A percentile compares a stretch with the other conserved stretches of the same genome.
Conservation (phyloP, 2,797 vertebrate species). For the Alectoris magna region DNA sequence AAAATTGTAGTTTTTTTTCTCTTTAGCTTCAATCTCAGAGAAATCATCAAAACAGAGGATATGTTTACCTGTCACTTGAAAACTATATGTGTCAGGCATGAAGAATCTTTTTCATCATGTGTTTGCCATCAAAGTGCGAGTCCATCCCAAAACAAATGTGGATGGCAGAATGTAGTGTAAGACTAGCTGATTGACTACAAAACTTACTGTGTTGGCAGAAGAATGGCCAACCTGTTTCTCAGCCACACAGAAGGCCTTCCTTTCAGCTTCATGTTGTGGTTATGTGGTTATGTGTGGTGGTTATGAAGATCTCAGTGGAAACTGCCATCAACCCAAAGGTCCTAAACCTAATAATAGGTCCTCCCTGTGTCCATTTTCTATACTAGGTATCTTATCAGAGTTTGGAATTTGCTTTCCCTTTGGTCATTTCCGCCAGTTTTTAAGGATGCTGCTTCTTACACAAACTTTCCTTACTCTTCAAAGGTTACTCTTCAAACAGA, state of each 20-base stretch:
- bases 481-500: not conserved
- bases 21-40: not conserved
- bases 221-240: not conserved
- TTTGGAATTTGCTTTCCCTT: not conserved
- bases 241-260: fast-evolving
- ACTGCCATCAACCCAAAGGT: not conserved
- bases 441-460: not conserved
- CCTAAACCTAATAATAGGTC: not conserved
- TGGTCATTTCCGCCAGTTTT: not conserved
- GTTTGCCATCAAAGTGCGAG: not conserved
- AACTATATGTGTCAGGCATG: not conserved
- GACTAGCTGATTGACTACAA: not conserved
- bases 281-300: too few species aligned
- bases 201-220: not conserved
- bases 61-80: not conserved
- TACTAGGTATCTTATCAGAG: not conserved
- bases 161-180: not conserved
- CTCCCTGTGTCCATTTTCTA: not conserved
- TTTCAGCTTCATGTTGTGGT: not conserved
- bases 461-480: too few species aligned
- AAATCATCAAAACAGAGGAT: not conserved
- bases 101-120: not conserved
- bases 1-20: not conserved
- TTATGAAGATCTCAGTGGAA: not conserved
- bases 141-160: not conserved